A percentile compares a stretch with the other conserved stretches of the same genome.
These are phyloP conservation scores for Eueides isabella DNA, from an alignment of 1,140 invertebrate species.

Conservation along the genomic window DNA sequence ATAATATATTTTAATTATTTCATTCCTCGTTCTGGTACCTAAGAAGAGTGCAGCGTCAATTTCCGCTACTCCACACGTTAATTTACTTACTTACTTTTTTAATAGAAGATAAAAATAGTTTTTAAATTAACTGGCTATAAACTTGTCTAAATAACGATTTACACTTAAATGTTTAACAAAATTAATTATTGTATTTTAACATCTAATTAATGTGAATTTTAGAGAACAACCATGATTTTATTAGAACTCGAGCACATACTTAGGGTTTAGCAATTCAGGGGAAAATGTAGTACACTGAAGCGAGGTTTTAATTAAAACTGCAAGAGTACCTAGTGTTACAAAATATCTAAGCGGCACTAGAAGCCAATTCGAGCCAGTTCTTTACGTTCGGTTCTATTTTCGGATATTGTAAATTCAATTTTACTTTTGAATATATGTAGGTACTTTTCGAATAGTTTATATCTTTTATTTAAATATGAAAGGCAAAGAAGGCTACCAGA, in stretches of 20 bases:
- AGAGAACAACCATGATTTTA: slow-evolving; percentile 9
- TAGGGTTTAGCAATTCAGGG: slow-evolving; percentile 7
- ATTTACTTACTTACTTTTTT: too few relatives aligned
- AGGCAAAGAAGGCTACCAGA: too few relatives aligned
- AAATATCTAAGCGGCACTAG: slow-evolving; percentile 39
- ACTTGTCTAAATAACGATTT: too few relatives aligned
- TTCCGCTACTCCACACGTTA: too few relatives aligned
- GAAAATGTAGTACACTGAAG: slow-evolving; percentile 3
- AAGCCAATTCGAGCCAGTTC: slow-evolving; percentile 39
- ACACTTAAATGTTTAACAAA: background rate
- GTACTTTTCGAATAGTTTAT: too few relatives aligned
- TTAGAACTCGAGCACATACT: slow-evolving; percentile 7
- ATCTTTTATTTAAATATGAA: too few relatives aligned
- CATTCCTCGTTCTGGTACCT: too few relatives aligned
- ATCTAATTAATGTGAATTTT: slow-evolving; percentile 8
- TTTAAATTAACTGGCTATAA: too few relatives aligned
- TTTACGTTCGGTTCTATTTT: slow-evolving; percentile 38
- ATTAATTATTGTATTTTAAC: background rate
- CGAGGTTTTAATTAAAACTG: slow-evolving; percentile 32
- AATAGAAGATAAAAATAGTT: too few relatives aligned
- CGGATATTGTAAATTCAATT: slow-evolving; percentile 44
- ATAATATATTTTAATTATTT: too few relatives aligned
- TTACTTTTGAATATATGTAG: too few relatives aligned
- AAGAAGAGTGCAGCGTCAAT: too few relatives aligned
- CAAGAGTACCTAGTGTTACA: slow-evolving; percentile 25